phyloP scores from a whole-genome alignment of 2,113 vertebrate species.

The Plestiodon gilberti region DNA sequence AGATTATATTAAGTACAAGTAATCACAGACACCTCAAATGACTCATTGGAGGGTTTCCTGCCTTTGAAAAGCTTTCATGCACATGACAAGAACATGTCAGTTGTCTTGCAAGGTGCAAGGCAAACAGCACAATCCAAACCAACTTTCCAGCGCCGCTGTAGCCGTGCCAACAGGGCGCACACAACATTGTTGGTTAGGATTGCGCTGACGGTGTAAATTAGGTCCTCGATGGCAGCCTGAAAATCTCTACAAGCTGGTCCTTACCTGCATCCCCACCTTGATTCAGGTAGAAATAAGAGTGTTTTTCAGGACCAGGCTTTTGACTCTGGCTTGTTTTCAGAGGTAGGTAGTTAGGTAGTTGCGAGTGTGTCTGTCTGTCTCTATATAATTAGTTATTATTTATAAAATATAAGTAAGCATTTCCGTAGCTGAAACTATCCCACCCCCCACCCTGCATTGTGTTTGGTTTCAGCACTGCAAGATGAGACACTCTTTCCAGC shows the following conservation, averaged over 20 bases:
- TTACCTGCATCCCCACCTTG: conserved; percentile 4
- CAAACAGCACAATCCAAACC: no score
- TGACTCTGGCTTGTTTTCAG: conserved; percentile 16
- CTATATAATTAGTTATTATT: background rate
- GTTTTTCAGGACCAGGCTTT: background rate
- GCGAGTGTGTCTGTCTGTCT: background rate
- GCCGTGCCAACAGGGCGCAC: no score
- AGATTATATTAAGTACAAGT: background rate
- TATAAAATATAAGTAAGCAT: conserved; percentile 51
- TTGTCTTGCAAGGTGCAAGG: background rate
- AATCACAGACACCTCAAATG: background rate
- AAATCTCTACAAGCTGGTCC: background rate
- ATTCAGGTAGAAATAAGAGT: background rate
- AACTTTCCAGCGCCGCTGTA: no score
- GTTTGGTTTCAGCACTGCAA: conserved; percentile 44
- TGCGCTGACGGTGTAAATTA: background rate
- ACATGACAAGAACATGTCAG: background rate
- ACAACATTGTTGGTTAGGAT: no score
- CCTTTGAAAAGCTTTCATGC: conserved; percentile 10
- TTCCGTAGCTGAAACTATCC: conserved; percentile 45
- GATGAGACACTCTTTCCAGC: conserved; percentile 50
- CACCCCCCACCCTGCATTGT: conserved; percentile 24
- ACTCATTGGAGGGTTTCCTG: background rate
- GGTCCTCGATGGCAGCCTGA: background rate
- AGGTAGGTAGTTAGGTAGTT: background rate